A percentile compares a stretch with the other conserved stretches of the same genome.
Conservation (phyloP, 2,888 invertebrate genomes). For the Patella ulyssiponensis region DNA sequence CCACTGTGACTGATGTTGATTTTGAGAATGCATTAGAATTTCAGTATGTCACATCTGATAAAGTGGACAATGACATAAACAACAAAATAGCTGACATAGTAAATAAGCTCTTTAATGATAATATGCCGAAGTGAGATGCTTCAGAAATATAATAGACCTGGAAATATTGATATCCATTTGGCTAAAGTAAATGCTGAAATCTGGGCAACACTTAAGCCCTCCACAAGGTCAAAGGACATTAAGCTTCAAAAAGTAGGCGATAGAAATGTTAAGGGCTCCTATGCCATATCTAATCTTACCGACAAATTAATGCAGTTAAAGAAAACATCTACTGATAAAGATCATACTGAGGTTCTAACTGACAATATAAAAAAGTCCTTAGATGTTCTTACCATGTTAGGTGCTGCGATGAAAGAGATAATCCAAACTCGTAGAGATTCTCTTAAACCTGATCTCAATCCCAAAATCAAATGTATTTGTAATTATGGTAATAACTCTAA, state of each 20-base stretch:
- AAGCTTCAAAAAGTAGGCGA: background rate
- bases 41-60: background rate
- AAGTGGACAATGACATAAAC: background rate
- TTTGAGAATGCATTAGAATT: no score
- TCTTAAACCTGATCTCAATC: no score
- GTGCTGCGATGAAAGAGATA: background rate
- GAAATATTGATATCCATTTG: background rate
- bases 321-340: background rate
- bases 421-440: no score
- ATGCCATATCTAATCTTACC: background rate
- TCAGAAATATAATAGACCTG: background rate
- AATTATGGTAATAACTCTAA: no score
- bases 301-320: background rate
- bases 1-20: no score
- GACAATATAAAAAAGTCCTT: background rate
- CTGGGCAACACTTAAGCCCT: background rate
- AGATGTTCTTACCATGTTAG: background rate
- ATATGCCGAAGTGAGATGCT: background rate
- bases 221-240: background rate
- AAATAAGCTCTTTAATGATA: background rate
- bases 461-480: no score
- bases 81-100: background rate
- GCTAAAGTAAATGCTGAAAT: background rate
- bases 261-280: background rate
- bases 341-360: background rate